Evolutionary conservation across 1,140 invertebrate genomes (phyloP), one percentile per base, ranked within the genome.

Genomic region (Zaprionus davidi): DNA sequence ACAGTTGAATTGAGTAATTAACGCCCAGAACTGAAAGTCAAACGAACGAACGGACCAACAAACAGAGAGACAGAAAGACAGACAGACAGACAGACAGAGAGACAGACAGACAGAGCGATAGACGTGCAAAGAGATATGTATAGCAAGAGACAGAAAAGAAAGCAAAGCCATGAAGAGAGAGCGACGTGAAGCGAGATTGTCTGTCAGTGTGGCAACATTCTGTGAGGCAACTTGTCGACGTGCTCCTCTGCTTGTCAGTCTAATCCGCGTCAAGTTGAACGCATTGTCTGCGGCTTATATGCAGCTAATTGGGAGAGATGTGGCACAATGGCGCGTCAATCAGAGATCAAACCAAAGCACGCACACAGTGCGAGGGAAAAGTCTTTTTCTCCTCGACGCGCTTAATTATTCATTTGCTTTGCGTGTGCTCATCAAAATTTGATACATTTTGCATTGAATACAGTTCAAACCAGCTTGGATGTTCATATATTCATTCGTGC

Each of bases 1-100:
- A 80, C 83, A 75, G 77, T 79, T 81, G 82, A 87, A 87, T 87
- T 87, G 83, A 87, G 83, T 87, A 87, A 87, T 87, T 87, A 87
- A 87, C 83, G 83, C 70, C 56, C 31, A n/a, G 58, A 70, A 70
- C 67, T 53, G 67, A 63, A 58, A 70, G 72, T 70, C 72, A 64
- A 70, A 75, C 59, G 58, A 62, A 62, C 57, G 36, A 44, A 34
- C 55, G 24, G 68, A 22, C 57, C 62, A 63, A 26, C 26, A 56
- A 53, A 36, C 41, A 72, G 57, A 64, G 28, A 53, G 12, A 49
- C 17, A 69, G 44, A 6, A 11, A 56, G 31, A 26, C 24, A 31
- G 41, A 17, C 7, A 57, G 55, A 58, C 63, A 59, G 31, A 38
- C 5, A 28, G 20, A 20, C 20, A 20, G 20, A 20, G 20, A 20